Evolutionary conservation across 2,888 invertebrate species (phyloP).

Genomic region (Pimpla rufipes): DNA sequence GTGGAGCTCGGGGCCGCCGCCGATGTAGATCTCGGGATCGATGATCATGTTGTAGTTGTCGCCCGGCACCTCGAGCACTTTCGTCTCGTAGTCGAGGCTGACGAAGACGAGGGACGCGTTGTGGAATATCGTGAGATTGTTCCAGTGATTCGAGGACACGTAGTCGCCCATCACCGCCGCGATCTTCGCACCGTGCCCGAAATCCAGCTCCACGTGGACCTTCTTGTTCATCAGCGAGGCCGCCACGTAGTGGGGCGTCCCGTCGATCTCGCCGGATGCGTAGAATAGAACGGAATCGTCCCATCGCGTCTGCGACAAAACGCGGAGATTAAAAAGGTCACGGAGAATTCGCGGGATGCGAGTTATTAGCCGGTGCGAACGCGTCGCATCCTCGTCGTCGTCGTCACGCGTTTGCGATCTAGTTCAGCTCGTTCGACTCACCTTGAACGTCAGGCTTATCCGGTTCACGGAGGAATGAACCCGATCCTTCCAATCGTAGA

Average conservation of each 20-base stretch:
- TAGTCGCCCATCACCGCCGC: conserved; percentile 89
- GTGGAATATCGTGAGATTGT: conserved; percentile 95
- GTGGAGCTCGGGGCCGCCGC: conserved; percentile 94
- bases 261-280: conserved; percentile 95
- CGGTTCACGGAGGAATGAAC: conserved; percentile 95
- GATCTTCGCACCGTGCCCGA: conserved; percentile 92
- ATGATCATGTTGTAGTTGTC: conserved; percentile 92
- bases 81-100: conserved; percentile 91
- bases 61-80: conserved; percentile 90
- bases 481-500: conserved; percentile 96
- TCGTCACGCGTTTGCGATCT: not conserved
- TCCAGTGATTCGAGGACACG: conserved; percentile 93
- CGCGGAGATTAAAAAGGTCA: conserved; percentile 58
- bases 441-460: conserved; percentile 95
- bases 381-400: conserved; percentile 10
- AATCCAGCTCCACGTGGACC: conserved; percentile 94
- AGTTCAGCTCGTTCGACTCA: conserved; percentile 80
- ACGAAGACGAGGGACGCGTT: conserved; percentile 91
- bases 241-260: conserved; percentile 95
- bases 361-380: conserved; percentile 10
- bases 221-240: conserved; percentile 94
- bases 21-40: conserved; percentile 97
- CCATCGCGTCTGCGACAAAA: conserved; percentile 90
- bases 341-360: conserved; percentile 45
- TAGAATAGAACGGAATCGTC: conserved; percentile 97